These are phyloP conservation scores for Micrasema longulum DNA, from an alignment of 1,140 invertebrate genomes.

Conservation along the genomic window DNA sequence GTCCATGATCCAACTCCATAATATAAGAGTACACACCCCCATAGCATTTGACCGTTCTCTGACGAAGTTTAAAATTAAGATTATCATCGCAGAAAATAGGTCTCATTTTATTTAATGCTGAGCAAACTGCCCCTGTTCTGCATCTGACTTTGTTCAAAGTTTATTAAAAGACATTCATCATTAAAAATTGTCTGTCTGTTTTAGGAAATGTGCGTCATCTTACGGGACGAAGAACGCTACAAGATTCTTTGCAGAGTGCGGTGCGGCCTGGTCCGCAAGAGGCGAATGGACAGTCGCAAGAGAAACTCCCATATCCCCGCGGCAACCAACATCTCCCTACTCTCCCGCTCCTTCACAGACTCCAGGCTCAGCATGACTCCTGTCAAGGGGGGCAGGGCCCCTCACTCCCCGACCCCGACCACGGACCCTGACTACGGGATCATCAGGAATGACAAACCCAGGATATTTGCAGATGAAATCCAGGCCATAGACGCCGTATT, in stretches of 20 bases:
- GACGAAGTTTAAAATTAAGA: too few species aligned
- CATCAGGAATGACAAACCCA: slow-evolving; percentile 58
- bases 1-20: too few species aligned
- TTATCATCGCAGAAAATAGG: too few species aligned
- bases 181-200: slow-evolving; percentile 37
- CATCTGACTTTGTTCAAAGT: too few species aligned
- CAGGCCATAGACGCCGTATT: slow-evolving; percentile 64
- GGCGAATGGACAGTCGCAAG: slow-evolving; percentile 59
- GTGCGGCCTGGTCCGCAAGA: slow-evolving; percentile 59
- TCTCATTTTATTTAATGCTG: too few species aligned
- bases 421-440: slow-evolving; percentile 65
- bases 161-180: too few species aligned
- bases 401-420: slow-evolving; percentile 56
- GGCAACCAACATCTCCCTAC: slow-evolving; percentile 47
- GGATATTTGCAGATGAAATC: slow-evolving; percentile 63
- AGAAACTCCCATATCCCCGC: slow-evolving; percentile 50
- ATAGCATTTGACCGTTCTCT: too few species aligned
- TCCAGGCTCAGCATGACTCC: slow-evolving; percentile 54
- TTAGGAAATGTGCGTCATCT: slow-evolving; percentile 62
- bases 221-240: slow-evolving; percentile 60
- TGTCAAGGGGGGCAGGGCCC: slow-evolving; percentile 50
- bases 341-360: neutral
- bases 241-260: slow-evolving; percentile 63
- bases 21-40: too few species aligned
- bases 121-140: too few species aligned